Base-by-base conservation (phyloP, 2,113 vertebrate genomes). In the Salminus brasiliensis region DNA sequence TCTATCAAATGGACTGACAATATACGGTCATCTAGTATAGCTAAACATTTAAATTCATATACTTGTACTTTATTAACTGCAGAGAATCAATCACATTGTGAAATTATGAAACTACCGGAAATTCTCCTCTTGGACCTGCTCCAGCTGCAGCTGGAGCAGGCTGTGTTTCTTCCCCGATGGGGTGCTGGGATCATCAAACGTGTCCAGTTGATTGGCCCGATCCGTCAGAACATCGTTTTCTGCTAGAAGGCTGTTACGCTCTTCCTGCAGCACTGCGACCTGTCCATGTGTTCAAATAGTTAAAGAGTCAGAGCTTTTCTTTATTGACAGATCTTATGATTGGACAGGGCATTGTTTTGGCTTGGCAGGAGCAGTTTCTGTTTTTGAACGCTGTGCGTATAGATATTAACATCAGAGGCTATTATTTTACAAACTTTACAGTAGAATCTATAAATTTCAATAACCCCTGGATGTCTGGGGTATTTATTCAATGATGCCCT, bases 161-260 rank as follows among this genome's bases (percentile, higher is more conserved):
- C 94, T 95, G 88, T 97, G 96, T 81, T 98, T 99, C 81, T 92
- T 96, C 29, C 96, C 94, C 60, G 96, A 96, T 39, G 92, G 85
- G 2, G 93, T 95, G 89, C 90, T 95, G 39, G 96, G 95, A 81
- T 98, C 95, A 75, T 98, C 97, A 68, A 97, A 94, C 2, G 96
- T 92, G 0, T 98, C 97, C 83, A 99, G 83, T 85, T 99, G 98
- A 90, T 95, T 96, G 87, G 98, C 90, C 80, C 95, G 92, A 88
- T 98, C 97, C 43, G 95, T 98, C 87, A 98, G 94, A 65, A 98
- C 90, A 45, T 98, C 96, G 73, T 97, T 98, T 91, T 99, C 98
- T 60, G 96, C 96, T 83, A 98, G 86, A 49, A 99, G 89, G 81
- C 95, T 97, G 89, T 93, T 97, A 79, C 95, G 95, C 83, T 99